Evolutionary conservation across 2,888 invertebrate species (phyloP), one percentile per base, ranked within the genome.

Genomic region (Volucella inanis): DNA sequence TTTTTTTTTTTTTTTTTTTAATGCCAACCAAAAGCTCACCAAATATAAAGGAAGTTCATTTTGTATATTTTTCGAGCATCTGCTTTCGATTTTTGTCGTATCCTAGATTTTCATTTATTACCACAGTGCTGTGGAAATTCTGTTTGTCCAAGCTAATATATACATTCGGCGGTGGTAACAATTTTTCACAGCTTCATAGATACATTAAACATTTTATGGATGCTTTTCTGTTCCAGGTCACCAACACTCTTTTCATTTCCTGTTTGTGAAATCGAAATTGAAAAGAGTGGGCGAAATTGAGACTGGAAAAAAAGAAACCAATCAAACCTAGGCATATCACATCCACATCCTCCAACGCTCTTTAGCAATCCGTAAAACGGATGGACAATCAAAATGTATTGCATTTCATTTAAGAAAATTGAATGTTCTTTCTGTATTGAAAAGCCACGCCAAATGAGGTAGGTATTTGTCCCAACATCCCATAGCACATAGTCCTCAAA

Each of bases 331-430:
- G 59, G 55, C 61, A 52, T 31, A 47, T 38, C 31, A 14, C 11
- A 31, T 31, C 31, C 4, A 3, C 31, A 31, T 31, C 31, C 31
- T 31, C 6, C 6, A 31, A 31, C 31, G 6, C 31, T 6, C 31
- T 31, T 6, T 31, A 31, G 6, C 31, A 31, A 31, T 31, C 31
- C 31, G 31, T 31, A 31, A 31, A 61, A 67, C 39, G 72, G 67
- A 72, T 68, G 62, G 72, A 47, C 82, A 83, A 83, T 83, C 82
- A 83, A 83, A 83, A 83, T 83, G 62, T 67, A 72, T 78, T 82
- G 71, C 82, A 18, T 71, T 82, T 77, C 71, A 77, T 70, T 77
- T 59, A 77, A 61, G 65, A 77, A 77, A 82, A 71, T 77, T 71
- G 62, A 72, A 67, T 70, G 81, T 76, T 47, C 70, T 65, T 61